These are phyloP conservation scores for Cheumatopsyche charites DNA, from an alignment of 1,140 invertebrate species.

Conservation along the genomic window DNA sequence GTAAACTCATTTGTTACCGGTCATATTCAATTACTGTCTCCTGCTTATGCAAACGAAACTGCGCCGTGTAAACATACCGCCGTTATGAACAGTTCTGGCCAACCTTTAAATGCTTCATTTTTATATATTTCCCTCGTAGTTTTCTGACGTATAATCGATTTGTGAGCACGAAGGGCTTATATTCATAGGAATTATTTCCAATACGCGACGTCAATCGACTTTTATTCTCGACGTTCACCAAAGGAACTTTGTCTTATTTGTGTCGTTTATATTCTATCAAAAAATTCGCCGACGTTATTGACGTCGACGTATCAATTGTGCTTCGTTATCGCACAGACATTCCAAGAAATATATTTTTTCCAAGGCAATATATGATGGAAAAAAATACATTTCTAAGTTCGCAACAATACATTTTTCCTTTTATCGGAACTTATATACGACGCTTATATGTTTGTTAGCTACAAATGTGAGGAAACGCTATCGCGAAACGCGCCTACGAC, in stretches of 20 bases:
- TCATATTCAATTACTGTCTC: constrained; percentile 28
- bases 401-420: constrained; percentile 3
- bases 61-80: not conserved
- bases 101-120: no score
- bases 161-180: no score
- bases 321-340: not conserved
- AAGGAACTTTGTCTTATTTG: no score
- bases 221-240: no score
- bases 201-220: no score
- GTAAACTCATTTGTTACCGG: constrained; percentile 22
- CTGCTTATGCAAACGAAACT: constrained; percentile 17
- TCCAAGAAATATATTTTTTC: not conserved
- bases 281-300: not conserved
- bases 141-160: no score
- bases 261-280: no score
- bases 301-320: not conserved
- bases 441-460: not conserved
- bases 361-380: not conserved
- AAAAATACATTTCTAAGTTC: not conserved
- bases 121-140: no score
- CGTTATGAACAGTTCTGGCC: not conserved
- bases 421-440: not conserved
- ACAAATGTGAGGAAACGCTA: not conserved
- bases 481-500: constrained; percentile 5
- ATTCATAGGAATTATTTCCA: no score